Base-by-base conservation (phyloP, 2,797 vertebrate genomes). In the Anguilla marmorata region DNA sequence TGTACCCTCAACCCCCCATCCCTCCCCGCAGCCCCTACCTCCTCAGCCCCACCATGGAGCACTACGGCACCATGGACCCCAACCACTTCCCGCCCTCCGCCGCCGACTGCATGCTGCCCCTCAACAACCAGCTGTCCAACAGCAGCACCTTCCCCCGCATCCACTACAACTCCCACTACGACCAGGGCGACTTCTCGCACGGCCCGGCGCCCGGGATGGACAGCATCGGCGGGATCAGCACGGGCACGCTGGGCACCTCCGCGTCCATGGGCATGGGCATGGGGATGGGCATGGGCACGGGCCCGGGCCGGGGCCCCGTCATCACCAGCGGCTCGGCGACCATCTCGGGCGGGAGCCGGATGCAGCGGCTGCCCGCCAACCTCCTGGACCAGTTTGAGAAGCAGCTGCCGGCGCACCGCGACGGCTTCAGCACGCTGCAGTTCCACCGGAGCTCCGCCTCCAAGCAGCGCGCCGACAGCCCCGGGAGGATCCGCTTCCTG, bases 401-500 rank as follows among this genome's bases (percentile, higher is more conserved):
- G 93, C 98, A 98, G 94, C 94, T 99, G 87, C 98, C 98, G 1
- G 97, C 97, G 89, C 97, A 98, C 90, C 95, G 96, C 0, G 99
- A 99, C 0, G 98, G 98, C 87, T 99, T 99, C 95, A 99, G 98
- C 95, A 99, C 99, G 0, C 95, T 99, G 86, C 99, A 99, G 94
- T 99, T 98, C 90, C 98, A 99, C 88, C 95, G 98, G 6, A 0
- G 94, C 95, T 0, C 93, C 93, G 90, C 94, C 0, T 92, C 93
- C 87, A 96, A 99, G 93, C 97, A 99, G 94, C 97, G 98, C 0
- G 98, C 98, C 0, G 99, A 99, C 94, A 99, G 98, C 92, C 98
- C 99, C 0, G 98, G 99, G 0, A 97, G 97, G 88, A 99, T 99
- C 88, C 98, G 99, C 85, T 99, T 99, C 94, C 96, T 99, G 90